Evolutionary conservation across 2,797 vertebrate species (phyloP).

Genomic region (Apodemus agrarius): DNA sequence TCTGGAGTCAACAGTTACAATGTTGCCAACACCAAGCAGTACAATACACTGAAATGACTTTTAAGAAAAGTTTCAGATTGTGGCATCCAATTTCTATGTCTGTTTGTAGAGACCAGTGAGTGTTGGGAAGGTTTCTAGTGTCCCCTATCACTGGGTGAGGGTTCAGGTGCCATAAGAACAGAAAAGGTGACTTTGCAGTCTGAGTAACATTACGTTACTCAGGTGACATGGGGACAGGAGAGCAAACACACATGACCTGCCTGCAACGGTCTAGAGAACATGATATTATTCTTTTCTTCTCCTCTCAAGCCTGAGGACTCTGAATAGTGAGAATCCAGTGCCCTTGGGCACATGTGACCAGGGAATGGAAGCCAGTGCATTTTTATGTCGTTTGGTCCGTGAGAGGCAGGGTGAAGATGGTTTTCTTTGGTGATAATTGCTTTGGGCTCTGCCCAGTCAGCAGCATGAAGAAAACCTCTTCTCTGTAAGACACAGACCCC

Average conservation of each 20-base stretch:
- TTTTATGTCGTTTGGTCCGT: neutral
- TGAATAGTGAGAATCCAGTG: neutral
- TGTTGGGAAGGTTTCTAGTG: neutral
- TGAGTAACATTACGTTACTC: neutral
- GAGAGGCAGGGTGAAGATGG: neutral
- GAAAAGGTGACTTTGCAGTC: neutral
- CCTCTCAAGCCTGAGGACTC: neutral
- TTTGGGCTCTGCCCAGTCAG: slow-evolving; percentile 2
- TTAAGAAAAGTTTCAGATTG: neutral
- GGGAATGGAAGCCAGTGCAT: neutral
- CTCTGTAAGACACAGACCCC: neutral
- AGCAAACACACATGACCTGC: neutral
- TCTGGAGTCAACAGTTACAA: neutral
- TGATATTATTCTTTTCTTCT: neutral
- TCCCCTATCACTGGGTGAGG: neutral
- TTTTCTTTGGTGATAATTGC: slow-evolving; percentile 62
- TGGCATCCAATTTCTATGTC: neutral
- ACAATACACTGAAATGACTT: neutral
- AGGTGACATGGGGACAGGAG: neutral
- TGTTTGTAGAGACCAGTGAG: neutral
- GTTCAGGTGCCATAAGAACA: neutral
- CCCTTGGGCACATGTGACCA: neutral
- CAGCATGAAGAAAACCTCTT: neutral
- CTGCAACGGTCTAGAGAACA: neutral
- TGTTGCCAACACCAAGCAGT: neutral